Evolutionary conservation across 1,140 invertebrate species (phyloP).

Genomic region (Bathynomus jamesi): DNA sequence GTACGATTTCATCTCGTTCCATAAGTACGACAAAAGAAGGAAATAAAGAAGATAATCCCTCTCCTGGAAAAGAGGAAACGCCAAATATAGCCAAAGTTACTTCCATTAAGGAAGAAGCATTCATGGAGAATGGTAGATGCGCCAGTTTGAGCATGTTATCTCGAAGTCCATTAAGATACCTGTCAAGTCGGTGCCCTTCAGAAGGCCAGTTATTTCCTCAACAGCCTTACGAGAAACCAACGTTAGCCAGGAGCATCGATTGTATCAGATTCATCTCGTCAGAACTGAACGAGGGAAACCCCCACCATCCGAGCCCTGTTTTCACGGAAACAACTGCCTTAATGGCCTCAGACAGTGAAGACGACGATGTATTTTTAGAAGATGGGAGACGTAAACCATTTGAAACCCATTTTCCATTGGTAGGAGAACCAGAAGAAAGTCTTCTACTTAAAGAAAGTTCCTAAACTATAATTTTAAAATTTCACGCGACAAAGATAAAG

Average conservation of each 20-base stretch:
- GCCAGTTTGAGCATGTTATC: not conserved
- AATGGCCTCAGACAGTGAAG: not conserved
- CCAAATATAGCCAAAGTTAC: not conserved
- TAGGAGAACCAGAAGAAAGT: not conserved
- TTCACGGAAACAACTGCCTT: not conserved
- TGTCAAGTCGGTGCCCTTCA: not conserved
- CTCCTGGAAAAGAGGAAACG: not conserved
- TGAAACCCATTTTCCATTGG: constrained; percentile 19
- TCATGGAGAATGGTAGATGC: not conserved
- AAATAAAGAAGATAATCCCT: constrained; percentile 3
- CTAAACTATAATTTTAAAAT: too few relatives aligned
- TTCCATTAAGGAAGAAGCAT: not conserved
- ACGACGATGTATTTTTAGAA: constrained; percentile 15
- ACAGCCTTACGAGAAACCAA: not conserved
- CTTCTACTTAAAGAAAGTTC: not conserved
- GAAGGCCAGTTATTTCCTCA: not conserved
- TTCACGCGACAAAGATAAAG: too few relatives aligned
- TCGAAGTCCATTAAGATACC: not conserved
- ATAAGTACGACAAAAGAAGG: constrained; percentile 12
- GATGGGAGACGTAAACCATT: not conserved
- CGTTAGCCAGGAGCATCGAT: not conserved
- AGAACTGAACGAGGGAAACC: not conserved
- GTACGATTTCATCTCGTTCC: constrained; percentile 17
- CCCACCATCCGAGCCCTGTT: not conserved
- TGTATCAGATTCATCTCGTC: not conserved